Base-by-base conservation (phyloP, 2,797 vertebrate genomes). In the Syngnathus rostellatus region DNA sequence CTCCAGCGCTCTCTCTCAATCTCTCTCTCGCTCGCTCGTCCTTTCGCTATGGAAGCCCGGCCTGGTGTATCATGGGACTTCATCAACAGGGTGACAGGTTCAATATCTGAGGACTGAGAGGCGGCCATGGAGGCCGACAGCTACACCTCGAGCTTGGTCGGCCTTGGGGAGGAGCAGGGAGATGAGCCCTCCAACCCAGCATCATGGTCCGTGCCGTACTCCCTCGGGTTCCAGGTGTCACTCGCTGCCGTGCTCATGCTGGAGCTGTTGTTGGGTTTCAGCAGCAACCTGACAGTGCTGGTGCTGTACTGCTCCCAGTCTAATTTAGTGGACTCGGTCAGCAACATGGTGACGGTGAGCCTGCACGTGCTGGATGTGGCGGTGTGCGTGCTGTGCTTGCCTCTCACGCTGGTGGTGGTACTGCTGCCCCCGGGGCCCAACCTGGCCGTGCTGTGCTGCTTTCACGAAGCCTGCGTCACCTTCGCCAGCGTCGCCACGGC, bases 321-420 rank as follows among this genome's bases (percentile, higher is more conserved):
- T 54, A 92, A 91, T 65, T 82, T 93, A 67, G 89, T 93, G 70
- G 92, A 93, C 81, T 94, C 93, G 0, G 92, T 92, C 80, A 94
- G 92, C 83, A 93, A 93, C 71, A 90, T 92, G 80, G 93, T 94
- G 76, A 92, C 91, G 0, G 85, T 92, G 68, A 93, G 92, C 73
- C 87, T 94, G 69, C 92, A 92, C 0, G 88, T 92, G 48, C 81
- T 92, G 81, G 92, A 91, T 46, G 87, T 91, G 76, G 86, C 75
- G 19, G 89, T 92, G 69, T 93, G 87, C 39, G 81, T 88, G 62
- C 82, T 92, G 58, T 93, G 91, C 64, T 85, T 90, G 55, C 92
- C 91, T 0, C 81, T 93, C 72, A 93, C 90, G 19, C 80, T 91
- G 64, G 85, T 84, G 60, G 80, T 94, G 0, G 85, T 94, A 45